Evolutionary conservation across 2,113 vertebrate genomes (phyloP), one percentile per base, ranked within the genome.

Genomic region (Buteo buteo): DNA sequence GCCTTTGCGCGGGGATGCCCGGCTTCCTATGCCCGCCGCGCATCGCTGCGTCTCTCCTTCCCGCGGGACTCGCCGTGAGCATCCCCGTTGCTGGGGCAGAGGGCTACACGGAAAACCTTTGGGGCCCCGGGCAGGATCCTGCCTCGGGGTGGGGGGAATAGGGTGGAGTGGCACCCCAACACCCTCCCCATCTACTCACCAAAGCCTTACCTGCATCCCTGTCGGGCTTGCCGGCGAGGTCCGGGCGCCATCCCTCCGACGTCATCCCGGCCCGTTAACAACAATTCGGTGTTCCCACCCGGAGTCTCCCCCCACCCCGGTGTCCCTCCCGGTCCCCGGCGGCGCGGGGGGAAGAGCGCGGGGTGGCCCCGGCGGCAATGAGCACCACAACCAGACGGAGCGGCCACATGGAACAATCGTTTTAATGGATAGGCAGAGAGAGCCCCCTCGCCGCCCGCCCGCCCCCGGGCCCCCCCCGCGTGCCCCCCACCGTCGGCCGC

Each of bases 351-450:
- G 32, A 61, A 61, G 52, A 57, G 18, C 3, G 13, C 16, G 5
- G 82, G 71, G 12, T 0, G 16, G 42, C 42, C 92, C 69, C 38
- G 36, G 32, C 64, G 2, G 58, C 94, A 98, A 98, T 96, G 97
- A 98, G 92, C 94, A 94, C 74, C 97, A 98, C 97, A 98, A 95
- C 54, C 97, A 97, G 95, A 95, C 81, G 96, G 97, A 98, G 98
- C 97, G 97, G 97, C 97, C 98, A 98, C 97, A 98, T 97, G 97
- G 98, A 98, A 98, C 98, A 98, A 97, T 98, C 97, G 94, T 98
- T 98, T 98, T 98, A 98, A 98, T 98, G 97, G 98, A 97, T 98
- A 98, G 98, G 98, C 98, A 98, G 97, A 98, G 97, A 98, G 97
- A 98, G 97, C 90, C 97, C 97, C 97, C 95, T 86, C 80, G 32